phyloP scores from a whole-genome alignment of 2,888 invertebrate genomes.

The Lasioglossum morio region DNA sequence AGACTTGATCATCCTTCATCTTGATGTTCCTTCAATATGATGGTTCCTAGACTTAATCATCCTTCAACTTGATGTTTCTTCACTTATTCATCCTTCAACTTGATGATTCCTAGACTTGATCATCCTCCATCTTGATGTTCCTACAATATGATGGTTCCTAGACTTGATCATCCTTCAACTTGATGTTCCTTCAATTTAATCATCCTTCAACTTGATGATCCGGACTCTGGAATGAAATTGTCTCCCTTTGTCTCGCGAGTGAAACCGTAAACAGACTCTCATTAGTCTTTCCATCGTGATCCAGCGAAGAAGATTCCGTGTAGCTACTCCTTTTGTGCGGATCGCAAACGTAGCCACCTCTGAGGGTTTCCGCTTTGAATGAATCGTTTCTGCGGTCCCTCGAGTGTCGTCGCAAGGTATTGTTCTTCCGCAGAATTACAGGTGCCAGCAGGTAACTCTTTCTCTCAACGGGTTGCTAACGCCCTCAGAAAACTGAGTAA shows the following conservation, averaged over 20 bases:
- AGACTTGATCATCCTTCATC: too few species aligned
- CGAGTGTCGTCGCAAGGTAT: neutral
- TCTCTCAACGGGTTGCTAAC: slow-evolving; percentile 70
- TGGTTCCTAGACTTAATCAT: too few species aligned
- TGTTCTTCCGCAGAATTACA: slow-evolving; percentile 4
- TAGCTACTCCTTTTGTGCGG: neutral
- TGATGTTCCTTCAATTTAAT: too few species aligned
- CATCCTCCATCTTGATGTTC: too few species aligned
- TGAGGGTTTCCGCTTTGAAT: neutral
- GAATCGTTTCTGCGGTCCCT: neutral
- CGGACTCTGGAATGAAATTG: neutral
- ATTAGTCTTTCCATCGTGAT: neutral
- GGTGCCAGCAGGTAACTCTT: slow-evolving; percentile 53
- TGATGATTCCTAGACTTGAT: too few species aligned
- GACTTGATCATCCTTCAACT: too few species aligned
- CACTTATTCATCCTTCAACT: too few species aligned
- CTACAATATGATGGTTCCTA: too few species aligned
- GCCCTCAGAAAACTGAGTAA: slow-evolving; percentile 93
- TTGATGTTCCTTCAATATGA: too few species aligned
- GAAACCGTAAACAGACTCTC: neutral
- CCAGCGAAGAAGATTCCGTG: neutral
- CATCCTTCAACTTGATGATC: neutral
- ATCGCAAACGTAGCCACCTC: neutral
- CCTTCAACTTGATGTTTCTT: too few species aligned
- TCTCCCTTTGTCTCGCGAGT: neutral